Evolutionary conservation across 1,140 invertebrate species (phyloP).

Genomic region (Neuroterus valhalla): DNA sequence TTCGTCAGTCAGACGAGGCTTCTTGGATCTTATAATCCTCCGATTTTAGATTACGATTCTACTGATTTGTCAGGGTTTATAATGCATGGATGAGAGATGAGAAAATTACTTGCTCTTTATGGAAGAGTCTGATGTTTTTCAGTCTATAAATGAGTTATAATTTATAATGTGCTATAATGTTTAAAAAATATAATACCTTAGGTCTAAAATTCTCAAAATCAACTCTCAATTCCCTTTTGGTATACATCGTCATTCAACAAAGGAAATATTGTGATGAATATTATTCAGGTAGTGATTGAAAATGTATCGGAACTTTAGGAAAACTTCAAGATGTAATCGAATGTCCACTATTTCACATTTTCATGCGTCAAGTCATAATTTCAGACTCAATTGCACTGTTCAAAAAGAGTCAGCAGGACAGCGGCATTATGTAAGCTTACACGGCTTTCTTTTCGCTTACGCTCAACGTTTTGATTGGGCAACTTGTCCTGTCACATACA

Average conservation of each 20-base stretch:
- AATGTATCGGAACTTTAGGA: too few relatives aligned
- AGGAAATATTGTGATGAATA: background rate
- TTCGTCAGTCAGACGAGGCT: background rate
- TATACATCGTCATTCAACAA: too few relatives aligned
- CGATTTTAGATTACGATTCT: background rate
- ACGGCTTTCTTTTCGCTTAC: conserved; percentile 68
- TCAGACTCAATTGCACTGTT: conserved; percentile 50
- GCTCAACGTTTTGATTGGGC: conserved; percentile 63
- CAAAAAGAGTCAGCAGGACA: conserved; percentile 53
- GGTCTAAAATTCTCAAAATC: too few relatives aligned
- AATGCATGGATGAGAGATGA: too few relatives aligned
- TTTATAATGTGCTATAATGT: too few relatives aligned
- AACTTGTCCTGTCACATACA: conserved; percentile 53
- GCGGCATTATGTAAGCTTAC: conserved; percentile 60
- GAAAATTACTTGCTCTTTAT: too few relatives aligned
- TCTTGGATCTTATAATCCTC: background rate
- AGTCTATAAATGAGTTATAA: too few relatives aligned
- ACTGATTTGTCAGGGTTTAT: background rate
- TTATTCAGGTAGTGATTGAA: background rate
- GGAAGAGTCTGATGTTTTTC: too few relatives aligned
- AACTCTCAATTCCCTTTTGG: too few relatives aligned
- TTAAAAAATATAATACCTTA: too few relatives aligned
- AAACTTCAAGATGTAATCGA: background rate
- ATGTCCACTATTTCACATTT: conserved; percentile 14
- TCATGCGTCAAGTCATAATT: conserved; percentile 7